Conservation (phyloP, 2,888 invertebrate genomes). For the Opisthograptis luteolata region DNA sequence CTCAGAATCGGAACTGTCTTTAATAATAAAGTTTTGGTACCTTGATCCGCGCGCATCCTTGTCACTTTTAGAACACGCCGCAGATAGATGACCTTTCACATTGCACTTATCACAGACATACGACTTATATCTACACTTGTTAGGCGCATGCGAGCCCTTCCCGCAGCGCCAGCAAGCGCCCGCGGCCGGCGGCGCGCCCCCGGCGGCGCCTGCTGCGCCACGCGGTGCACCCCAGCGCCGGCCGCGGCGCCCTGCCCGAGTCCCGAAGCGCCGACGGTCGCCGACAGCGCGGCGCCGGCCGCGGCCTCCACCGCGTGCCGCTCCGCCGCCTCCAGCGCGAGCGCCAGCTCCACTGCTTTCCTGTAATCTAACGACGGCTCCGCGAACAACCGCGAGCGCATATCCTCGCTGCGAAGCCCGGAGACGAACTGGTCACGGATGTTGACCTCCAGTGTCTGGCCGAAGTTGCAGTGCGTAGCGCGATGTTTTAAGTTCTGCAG, state of each 20-base stretch:
- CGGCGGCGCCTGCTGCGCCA: neutral
- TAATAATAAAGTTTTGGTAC: too few relatives aligned
- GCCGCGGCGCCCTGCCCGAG: neutral
- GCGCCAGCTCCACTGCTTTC: constrained; percentile 40
- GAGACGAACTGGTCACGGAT: constrained; percentile 38
- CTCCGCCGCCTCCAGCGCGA: constrained; percentile 2
- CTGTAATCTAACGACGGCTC: constrained; percentile 37
- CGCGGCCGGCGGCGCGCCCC: neutral
- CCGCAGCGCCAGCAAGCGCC: neutral
- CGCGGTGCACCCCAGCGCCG: neutral
- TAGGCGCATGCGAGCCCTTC: neutral
- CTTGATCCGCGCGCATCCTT: too few relatives aligned
- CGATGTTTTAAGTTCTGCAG: constrained; percentile 35
- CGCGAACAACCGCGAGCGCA: constrained; percentile 41
- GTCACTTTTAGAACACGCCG: too few relatives aligned
- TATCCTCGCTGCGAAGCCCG: constrained; percentile 35
- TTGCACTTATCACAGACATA: neutral
- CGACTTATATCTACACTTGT: neutral
- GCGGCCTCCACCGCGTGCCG: neutral
- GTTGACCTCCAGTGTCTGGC: constrained; percentile 27
- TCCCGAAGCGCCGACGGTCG: neutral
- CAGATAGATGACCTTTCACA: constrained; percentile 6
- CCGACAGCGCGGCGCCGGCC: neutral
- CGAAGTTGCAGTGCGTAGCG: constrained; percentile 37
- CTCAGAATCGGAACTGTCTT: too few relatives aligned